Base-by-base conservation (phyloP, 2,113 vertebrate genomes). In the Heterochromis multidens region DNA sequence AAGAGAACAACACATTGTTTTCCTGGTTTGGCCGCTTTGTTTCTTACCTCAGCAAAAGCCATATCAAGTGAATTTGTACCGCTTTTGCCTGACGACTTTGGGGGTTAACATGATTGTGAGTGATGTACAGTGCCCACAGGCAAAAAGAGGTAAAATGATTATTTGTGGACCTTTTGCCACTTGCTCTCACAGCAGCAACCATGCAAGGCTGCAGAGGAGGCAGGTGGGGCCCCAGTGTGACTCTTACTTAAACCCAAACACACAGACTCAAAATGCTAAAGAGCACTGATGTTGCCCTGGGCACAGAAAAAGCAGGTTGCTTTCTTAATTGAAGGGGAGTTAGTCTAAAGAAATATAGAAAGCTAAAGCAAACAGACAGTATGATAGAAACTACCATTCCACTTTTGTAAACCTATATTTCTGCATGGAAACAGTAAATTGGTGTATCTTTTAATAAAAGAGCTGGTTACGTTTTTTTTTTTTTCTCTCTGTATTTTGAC, bases 231-330 rank as follows among this genome's bases (percentile, higher is more conserved):
- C 37, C 67, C 84, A 40, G 35, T 90, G 82, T 84, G 87, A 88
- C 90, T 79, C 72, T 63, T 83, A 59, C 54, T 49, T 77, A 23
- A 84, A 86, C 80, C 81, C 59, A 77, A 85, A 78, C 43, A 65
- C 74, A 85, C 62, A 79, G 62, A 76, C 56, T 89, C 89, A 62
- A 95, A 96, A 96, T 95, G 94, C 86, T 94, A 96, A 95, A 96
- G 95, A 94, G 93, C 94, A 92, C 84, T 84, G 58, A 23, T 57
- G 60, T 92, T 77, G 90, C 96, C 94, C 57, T 58, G 14, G 93
- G 93, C 91, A 29, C 81, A 65, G 83, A 79, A 40, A 78, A 58
- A 3, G 25, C 86, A 79, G 23, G 70, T 81, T 81, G 65, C 14
- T 31, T 83, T 86, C 49, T 87, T 91, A 90, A 90, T 79, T 88